Evolutionary conservation across 1,140 invertebrate genomes (phyloP).

Genomic region (Bathynomus jamesi): DNA sequence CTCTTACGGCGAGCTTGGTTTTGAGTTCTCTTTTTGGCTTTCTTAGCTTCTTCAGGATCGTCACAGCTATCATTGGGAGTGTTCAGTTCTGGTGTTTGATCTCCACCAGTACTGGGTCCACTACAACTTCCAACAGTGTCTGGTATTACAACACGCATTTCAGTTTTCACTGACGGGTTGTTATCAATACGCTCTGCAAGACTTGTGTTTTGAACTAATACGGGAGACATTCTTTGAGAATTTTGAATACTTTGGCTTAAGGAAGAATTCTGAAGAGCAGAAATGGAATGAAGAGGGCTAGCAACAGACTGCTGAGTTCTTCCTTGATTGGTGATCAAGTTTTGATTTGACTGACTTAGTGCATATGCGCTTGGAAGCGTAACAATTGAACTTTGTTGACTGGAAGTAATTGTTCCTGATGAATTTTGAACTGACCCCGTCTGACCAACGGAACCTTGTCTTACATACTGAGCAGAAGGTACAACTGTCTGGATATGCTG

Average conservation of each 20-base stretch:
- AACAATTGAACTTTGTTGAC: no score
- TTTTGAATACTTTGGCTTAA: neutral
- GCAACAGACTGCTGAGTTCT: neutral
- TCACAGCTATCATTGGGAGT: constrained; percentile 23
- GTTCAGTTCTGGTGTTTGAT: constrained; percentile 49
- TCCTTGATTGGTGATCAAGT: neutral
- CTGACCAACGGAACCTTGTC: neutral
- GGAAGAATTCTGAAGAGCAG: neutral
- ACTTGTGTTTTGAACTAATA: constrained; percentile 5
- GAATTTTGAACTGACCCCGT: neutral
- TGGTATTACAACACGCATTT: constrained; percentile 30
- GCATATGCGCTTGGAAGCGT: neutral
- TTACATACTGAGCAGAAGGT: neutral
- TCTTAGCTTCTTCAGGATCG: constrained; percentile 29
- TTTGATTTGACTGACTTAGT: neutral
- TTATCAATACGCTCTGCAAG: constrained; percentile 22
- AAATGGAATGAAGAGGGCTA: neutral
- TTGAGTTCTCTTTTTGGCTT: constrained; percentile 32
- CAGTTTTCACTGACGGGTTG: constrained; percentile 25
- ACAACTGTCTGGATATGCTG: neutral
- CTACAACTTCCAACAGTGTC: constrained; percentile 24
- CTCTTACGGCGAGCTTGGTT: constrained; percentile 45
- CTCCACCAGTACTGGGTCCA: constrained; percentile 42
- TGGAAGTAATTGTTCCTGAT: neutral
- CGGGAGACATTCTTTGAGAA: neutral